A percentile compares a stretch with the other conserved stretches of the same genome.
phyloP scores from a whole-genome alignment of 2,113 vertebrate genomes.

The Etheostoma spectabile region DNA sequence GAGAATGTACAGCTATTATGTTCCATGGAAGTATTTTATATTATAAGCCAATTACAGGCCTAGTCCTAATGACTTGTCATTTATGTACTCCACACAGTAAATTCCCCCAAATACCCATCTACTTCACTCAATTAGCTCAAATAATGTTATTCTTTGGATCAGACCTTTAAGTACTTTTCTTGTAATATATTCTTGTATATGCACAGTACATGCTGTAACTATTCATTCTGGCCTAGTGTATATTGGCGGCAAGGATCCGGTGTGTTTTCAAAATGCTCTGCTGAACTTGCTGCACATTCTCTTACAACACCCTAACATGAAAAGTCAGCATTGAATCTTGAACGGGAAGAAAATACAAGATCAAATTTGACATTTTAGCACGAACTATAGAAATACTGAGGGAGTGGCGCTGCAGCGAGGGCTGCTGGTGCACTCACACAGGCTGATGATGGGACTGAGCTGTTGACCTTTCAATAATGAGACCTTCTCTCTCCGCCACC shows the following conservation, averaged over 20 bases:
- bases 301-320: neutral
- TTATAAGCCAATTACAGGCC: conserved; percentile 60
- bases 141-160: neutral
- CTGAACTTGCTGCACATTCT: neutral
- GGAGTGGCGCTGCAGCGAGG: neutral
- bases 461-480: conserved; percentile 41
- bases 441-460: neutral
- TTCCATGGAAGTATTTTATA: conserved; percentile 27
- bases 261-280: neutral
- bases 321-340: neutral
- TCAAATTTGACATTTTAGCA: conserved; percentile 17
- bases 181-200: neutral
- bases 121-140: neutral
- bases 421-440: neutral
- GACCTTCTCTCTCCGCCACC: neutral
- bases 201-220: neutral
- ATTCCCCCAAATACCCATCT: neutral
- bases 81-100: conserved; percentile 30
- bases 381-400: neutral
- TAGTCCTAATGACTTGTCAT: conserved; percentile 61
- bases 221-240: neutral
- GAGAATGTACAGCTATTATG: conserved; percentile 40
- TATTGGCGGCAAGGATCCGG: too few species aligned
- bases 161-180: neutral
- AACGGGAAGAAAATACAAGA: neutral